Evolutionary conservation across 2,797 vertebrate genomes (phyloP), one percentile per base, ranked within the genome.

Genomic region (Semotilus atromaculatus): DNA sequence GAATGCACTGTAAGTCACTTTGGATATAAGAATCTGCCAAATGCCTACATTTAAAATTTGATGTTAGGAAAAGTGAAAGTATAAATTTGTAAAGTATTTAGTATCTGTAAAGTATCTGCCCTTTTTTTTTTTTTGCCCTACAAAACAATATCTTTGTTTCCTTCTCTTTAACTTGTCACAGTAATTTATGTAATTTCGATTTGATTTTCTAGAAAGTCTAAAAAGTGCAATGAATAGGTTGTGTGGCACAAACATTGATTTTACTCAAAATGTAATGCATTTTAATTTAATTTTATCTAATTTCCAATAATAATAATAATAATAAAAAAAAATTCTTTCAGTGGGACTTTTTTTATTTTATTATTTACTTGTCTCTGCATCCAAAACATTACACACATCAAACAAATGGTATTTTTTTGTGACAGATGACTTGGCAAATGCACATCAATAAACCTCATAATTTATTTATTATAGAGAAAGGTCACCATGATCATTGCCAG

Each of bases 401-500:
- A 48, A 79, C 60, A 66, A 66, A 29, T 34, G 11, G 1, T n/a
- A 80, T 66, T 80, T 48, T 31, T 11, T 34, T 66, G n/a, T 43
- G 38, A 60, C 5, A 45, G 38, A 78, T 43, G 60, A 67, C 60
- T 48, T 4, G 2, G 43, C 36, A 78, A 77, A 62, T 77, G 16
- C 55, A 62, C 55, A 60, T 77, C 34, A 38, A 77, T 29, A 62
- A n/a, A 16, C 16, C 26, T 66, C 77, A 67, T 67, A 48, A 67
- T 66, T 9, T 34, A 80, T 80, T 34, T 67, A 67, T 80, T 34
- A 34, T 45, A n/a, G 10, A 48, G 40, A 80, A 66, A 80, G 77
- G 26, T 80, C 60, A 80, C 60, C 77, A 66, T 18, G 40, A 34
- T 31, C 29, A 8, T 78, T 80, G 21, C 21, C 26, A 51, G 19